Evolutionary conservation across 2,888 invertebrate genomes (phyloP).

Genomic region (Melinaea marsaeus): DNA sequence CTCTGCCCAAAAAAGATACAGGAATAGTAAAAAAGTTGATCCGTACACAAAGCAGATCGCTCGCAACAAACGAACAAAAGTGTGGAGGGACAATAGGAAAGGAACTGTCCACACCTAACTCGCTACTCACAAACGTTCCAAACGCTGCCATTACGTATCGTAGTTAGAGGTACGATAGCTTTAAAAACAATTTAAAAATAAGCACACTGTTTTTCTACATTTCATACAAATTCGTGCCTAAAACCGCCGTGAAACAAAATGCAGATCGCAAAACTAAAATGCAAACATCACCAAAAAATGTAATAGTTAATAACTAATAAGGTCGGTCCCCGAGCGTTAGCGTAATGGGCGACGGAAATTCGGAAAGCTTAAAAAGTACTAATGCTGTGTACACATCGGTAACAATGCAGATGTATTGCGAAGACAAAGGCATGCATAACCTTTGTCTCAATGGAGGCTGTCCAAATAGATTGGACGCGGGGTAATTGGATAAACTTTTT

Average conservation of each 20-base stretch:
- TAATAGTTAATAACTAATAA: background rate
- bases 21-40: conserved; percentile 24
- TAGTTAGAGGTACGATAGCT: conserved; percentile 14
- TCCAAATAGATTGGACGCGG: conserved; percentile 70
- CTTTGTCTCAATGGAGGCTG: conserved; percentile 51
- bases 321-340: background rate
- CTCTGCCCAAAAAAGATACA: conserved; percentile 21
- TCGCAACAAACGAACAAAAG: conserved; percentile 35
- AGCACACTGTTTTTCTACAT: background rate
- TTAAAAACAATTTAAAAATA: conserved; percentile 8
- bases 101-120: conserved; percentile 63
- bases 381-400: conserved; percentile 68
- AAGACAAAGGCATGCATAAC: conserved; percentile 69
- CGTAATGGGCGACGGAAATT: conserved; percentile 13
- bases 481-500: conserved; percentile 59
- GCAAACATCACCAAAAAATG: background rate
- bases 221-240: background rate
- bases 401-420: conserved; percentile 66
- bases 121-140: conserved; percentile 34
- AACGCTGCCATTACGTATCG: conserved; percentile 27
- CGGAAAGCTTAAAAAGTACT: conserved; percentile 54
- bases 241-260: background rate
- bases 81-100: conserved; percentile 47
- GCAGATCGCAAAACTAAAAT: background rate
- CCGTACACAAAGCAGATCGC: conserved; percentile 28